Evolutionary conservation across 2,797 vertebrate species (phyloP).

Genomic region (Sarcoramphus papa): DNA sequence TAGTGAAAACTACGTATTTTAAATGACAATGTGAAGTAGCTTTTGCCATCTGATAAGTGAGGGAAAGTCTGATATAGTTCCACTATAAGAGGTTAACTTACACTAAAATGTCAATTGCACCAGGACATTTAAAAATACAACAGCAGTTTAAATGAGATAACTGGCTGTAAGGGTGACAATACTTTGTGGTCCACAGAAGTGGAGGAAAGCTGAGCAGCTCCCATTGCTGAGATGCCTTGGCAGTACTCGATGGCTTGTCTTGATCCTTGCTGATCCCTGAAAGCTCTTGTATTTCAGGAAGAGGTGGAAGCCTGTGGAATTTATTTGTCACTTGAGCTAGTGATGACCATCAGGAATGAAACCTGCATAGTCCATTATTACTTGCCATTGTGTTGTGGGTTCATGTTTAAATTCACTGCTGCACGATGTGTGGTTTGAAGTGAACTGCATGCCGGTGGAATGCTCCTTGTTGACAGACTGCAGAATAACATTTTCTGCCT

Average conservation of each 20-base stretch:
- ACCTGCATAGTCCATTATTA: slow-evolving; percentile 34
- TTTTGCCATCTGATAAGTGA: neutral
- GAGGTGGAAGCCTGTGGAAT: slow-evolving; percentile 44
- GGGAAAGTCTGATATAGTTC: neutral
- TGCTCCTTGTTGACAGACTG: neutral
- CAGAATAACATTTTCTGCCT: neutral
- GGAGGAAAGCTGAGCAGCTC: slow-evolving; percentile 5
- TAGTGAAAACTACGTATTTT: neutral
- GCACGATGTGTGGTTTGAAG: neutral
- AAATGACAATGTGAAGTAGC: neutral
- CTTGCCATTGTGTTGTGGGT: neutral
- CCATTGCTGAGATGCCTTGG: slow-evolving; percentile 18
- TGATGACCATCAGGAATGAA: slow-evolving; percentile 38
- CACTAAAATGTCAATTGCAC: neutral
- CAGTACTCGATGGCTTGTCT: neutral
- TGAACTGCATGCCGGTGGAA: neutral
- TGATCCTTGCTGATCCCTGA: slow-evolving; percentile 51
- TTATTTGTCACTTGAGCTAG: slow-evolving; percentile 62
- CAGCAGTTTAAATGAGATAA: neutral
- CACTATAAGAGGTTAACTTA: neutral
- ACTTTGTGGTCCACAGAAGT: neutral
- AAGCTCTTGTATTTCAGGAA: slow-evolving; percentile 57
- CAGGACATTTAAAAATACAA: neutral
- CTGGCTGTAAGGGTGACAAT: neutral
- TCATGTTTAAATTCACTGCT: neutral